Conservation (phyloP, 2,113 vertebrate species). For the Trematocara stigmaticum region DNA sequence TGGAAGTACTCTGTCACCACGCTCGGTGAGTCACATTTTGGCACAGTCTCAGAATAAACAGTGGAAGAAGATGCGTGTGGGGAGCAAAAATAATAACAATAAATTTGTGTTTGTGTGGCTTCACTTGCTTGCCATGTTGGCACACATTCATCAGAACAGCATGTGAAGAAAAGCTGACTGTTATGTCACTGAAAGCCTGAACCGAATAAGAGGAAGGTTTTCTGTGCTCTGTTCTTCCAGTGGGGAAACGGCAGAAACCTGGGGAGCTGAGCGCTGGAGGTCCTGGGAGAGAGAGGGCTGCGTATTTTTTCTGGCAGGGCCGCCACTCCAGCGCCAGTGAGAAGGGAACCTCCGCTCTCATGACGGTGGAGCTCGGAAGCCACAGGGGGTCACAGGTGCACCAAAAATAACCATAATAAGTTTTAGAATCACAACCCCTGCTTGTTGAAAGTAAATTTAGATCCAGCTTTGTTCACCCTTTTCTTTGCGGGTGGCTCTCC, state of each 20-base stretch:
- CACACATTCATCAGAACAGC: not conserved
- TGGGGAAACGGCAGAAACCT: constrained; percentile 73
- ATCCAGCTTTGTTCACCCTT: not conserved
- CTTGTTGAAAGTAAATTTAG: not conserved
- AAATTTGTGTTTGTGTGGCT: not conserved
- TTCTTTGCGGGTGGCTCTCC: not conserved
- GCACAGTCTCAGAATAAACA: not conserved
- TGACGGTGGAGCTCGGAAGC: constrained; percentile 78
- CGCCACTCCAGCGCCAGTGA: constrained; percentile 71
- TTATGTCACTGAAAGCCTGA: not conserved
- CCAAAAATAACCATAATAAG: not conserved
- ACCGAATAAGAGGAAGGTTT: not conserved
- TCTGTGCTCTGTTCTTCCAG: constrained; percentile 29
- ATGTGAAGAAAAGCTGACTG: not conserved
- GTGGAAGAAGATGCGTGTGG: not conserved
- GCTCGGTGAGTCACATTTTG: constrained; percentile 57
- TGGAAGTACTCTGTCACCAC: constrained; percentile 79
- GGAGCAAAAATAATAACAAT: not conserved
- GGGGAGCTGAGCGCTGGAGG: constrained; percentile 67
- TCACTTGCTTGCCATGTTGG: not conserved
- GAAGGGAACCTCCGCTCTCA: constrained; percentile 77
- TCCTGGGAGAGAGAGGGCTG: constrained; percentile 70
- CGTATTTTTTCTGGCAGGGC: constrained; percentile 82
- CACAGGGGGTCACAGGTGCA: constrained; percentile 66
- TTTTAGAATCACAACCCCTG: not conserved